Percentiles rank a stretch among this genome's conserved stretches.
phyloP scores from a whole-genome alignment of 2,888 invertebrate genomes.

The Mesopsocus fuscifrons region DNA sequence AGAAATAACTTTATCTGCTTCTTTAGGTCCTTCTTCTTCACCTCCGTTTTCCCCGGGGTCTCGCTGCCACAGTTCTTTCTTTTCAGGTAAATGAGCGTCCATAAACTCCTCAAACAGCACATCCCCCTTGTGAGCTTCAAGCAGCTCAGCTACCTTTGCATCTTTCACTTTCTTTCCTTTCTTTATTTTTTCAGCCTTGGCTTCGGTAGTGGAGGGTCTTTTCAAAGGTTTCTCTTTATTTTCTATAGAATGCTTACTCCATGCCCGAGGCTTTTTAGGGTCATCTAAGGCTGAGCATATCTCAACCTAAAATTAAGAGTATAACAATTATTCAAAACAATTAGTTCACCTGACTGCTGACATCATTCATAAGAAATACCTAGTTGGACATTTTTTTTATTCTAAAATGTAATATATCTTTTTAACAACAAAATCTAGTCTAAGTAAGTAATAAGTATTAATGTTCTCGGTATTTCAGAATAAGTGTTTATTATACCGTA shows the following conservation, averaged over 20 bases:
- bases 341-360: no score
- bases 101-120: conserved; percentile 79
- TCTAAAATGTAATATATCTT: not conserved
- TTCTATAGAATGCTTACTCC: conserved; percentile 81
- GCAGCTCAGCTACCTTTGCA: conserved; percentile 39
- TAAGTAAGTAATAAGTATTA: no score
- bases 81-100: conserved; percentile 40
- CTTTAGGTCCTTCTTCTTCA: conserved; percentile 22
- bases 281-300: conserved; percentile 25
- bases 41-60: conserved; percentile 24
- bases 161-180: conserved; percentile 22
- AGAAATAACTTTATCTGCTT: conserved; percentile 49
- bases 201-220: conserved; percentile 18
- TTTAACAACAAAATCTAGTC: no score
- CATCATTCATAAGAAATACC: no score
- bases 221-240: conserved; percentile 35
- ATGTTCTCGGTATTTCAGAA: no score
- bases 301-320: conserved; percentile 13
- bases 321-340: not conserved
- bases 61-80: conserved; percentile 18
- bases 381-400: not conserved
- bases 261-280: conserved; percentile 62
- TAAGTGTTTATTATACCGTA: no score
- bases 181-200: conserved; percentile 19
- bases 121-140: conserved; percentile 68